Evolutionary conservation across 2,797 vertebrate genomes (phyloP).

Genomic region (Coreius guichenoti): DNA sequence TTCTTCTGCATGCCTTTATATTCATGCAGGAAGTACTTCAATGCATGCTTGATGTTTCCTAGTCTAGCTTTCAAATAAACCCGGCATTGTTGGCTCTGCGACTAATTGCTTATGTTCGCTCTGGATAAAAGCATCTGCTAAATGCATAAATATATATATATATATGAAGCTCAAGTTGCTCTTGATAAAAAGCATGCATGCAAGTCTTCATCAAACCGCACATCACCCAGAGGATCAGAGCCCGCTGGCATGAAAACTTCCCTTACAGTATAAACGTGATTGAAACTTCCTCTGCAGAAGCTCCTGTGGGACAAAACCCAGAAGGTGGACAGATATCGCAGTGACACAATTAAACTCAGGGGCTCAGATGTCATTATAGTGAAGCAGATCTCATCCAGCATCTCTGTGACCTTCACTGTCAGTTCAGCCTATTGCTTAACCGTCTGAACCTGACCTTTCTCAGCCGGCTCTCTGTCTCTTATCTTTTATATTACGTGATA

Average conservation of each 20-base stretch:
- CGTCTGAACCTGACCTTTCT: constrained; percentile 72
- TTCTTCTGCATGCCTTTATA: not conserved
- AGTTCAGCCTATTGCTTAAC: constrained; percentile 63
- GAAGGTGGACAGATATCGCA: constrained; percentile 46
- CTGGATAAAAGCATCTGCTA: not conserved
- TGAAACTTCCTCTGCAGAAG: constrained; percentile 1
- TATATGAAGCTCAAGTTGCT: not conserved
- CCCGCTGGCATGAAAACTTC: not conserved
- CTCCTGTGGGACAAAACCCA: constrained; percentile 25
- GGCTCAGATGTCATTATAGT: constrained; percentile 63
- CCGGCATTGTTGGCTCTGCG: not conserved
- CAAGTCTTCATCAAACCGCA: not conserved
- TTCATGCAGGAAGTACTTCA: not conserved
- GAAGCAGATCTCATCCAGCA: constrained; percentile 69
- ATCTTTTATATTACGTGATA: constrained; percentile 73
- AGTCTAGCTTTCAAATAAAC: not conserved
- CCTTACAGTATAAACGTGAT: not conserved
- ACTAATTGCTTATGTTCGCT: not conserved
- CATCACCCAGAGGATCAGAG: not conserved
- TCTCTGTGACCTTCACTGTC: constrained; percentile 73
- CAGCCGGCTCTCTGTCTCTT: constrained; percentile 64
- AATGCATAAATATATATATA: not conserved
- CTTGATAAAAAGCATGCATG: not conserved
- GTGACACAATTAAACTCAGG: constrained; percentile 51
- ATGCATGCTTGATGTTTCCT: not conserved